A percentile compares a stretch with the other conserved stretches of the same genome.
phyloP scores from a whole-genome alignment of 2,888 invertebrate genomes.

The Invenusta paracnida region DNA sequence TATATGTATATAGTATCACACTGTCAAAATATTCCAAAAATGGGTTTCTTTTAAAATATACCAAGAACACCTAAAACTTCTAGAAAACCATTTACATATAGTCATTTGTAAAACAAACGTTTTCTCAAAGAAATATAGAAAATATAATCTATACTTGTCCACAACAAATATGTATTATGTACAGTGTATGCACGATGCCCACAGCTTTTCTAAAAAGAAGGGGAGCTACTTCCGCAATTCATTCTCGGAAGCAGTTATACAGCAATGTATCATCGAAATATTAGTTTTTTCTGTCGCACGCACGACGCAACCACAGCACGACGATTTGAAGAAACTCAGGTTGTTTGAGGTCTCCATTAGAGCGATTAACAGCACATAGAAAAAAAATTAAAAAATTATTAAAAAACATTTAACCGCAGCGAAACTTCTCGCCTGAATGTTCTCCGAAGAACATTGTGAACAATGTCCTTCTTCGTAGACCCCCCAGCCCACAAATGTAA shows the following conservation, averaged over 20 bases:
- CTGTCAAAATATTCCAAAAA: too few species aligned
- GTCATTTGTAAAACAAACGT: too few species aligned
- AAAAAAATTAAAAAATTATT: neutral
- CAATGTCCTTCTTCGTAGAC: neutral
- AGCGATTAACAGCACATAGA: neutral
- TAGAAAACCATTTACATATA: too few species aligned
- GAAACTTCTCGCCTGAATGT: neutral
- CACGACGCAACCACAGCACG: neutral
- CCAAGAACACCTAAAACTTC: too few species aligned
- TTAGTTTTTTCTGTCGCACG: neutral
- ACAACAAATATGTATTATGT: too few species aligned
- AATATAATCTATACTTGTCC: too few species aligned
- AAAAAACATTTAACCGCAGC: neutral
- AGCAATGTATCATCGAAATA: neutral
- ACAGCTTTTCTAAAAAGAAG: neutral
- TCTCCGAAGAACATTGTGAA: neutral
- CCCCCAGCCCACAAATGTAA: neutral
- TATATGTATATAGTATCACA: too few species aligned
- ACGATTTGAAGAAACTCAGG: neutral
- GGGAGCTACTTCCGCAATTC: neutral
- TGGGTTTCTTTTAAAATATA: too few species aligned
- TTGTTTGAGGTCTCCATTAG: neutral
- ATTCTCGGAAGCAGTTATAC: slow-evolving; percentile 8
- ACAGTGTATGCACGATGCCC: neutral
- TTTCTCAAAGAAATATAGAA: too few species aligned